phyloP scores from a whole-genome alignment of 2,113 vertebrate genomes.

The Murina feae region DNA sequence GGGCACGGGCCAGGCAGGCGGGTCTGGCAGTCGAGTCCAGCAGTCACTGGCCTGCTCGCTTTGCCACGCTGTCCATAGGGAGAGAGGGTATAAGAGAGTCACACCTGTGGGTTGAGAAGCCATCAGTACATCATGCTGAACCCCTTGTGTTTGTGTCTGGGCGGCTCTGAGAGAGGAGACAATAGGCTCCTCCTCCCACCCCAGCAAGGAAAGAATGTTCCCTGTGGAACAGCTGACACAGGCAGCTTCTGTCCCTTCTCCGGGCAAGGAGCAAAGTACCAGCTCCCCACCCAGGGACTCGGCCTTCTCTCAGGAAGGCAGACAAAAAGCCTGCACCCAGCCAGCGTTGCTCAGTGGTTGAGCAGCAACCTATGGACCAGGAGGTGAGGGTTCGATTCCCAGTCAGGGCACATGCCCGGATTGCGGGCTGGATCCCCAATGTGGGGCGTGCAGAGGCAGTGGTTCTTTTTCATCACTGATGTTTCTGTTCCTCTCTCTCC shows the following conservation, averaged over 20 bases:
- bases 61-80: neutral
- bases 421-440: too few species aligned
- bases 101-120: neutral
- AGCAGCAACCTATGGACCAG: too few species aligned
- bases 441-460: too few species aligned
- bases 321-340: neutral
- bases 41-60: rapidly evolving
- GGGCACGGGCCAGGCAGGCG: neutral
- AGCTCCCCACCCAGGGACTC: neutral
- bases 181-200: neutral
- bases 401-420: too few species aligned
- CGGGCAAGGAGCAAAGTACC: neutral
- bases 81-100: neutral
- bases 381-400: too few species aligned
- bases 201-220: neutral
- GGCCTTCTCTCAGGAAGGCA: neutral
- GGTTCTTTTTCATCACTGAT: too few species aligned
- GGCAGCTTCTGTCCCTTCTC: neutral
- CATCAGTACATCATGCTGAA: neutral
- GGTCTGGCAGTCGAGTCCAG: neutral
- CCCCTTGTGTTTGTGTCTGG: rapidly evolving
- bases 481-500: too few species aligned
- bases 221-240: neutral
- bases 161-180: neutral
- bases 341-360: too few species aligned